These are phyloP conservation scores for Catajapyx aquilonaris DNA, from an alignment of 1,140 invertebrate species.

Conservation along the genomic window DNA sequence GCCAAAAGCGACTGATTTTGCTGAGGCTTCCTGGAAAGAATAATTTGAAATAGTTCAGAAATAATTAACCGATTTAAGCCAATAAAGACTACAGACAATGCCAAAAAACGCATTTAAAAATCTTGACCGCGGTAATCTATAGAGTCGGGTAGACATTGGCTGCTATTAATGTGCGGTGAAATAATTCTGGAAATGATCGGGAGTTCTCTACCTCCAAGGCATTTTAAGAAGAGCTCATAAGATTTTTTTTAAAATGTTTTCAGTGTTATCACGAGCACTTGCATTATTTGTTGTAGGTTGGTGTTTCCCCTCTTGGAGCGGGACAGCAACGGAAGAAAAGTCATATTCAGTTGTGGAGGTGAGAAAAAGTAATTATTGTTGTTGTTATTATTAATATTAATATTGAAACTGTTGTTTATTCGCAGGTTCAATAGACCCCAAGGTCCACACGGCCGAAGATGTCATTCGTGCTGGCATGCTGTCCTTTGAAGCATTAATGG, in stretches of 20 bases:
- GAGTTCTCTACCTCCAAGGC: slow-evolving; percentile 7
- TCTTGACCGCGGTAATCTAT: no score
- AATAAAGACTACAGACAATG: no score
- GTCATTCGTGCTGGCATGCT: slow-evolving; percentile 40
- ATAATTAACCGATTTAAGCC: no score
- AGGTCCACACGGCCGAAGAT: slow-evolving; percentile 35
- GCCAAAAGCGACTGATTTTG: no score
- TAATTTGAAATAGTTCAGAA: no score
- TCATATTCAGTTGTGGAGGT: slow-evolving; percentile 26
- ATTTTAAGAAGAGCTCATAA: background rate
- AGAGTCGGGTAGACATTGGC: no score
- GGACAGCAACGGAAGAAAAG: slow-evolving; percentile 42
- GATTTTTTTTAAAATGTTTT: background rate
- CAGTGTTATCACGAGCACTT: background rate
- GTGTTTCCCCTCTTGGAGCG: slow-evolving; percentile 45
- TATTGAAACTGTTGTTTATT: slow-evolving; percentile 13
- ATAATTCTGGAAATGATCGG: background rate
- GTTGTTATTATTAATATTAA: no score
- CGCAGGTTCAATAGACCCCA: slow-evolving; percentile 35
- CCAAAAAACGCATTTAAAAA: no score
- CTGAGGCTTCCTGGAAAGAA: no score
- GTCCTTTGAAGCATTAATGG: slow-evolving; percentile 46
- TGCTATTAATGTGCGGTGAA: no score
- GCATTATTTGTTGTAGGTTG: slow-evolving; percentile 26
- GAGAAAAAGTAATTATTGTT: no score